Percentiles rank a stretch among this genome's conserved stretches.
Conservation (phyloP, 2,113 vertebrate species). For the Sylvilagus bachmani region DNA sequence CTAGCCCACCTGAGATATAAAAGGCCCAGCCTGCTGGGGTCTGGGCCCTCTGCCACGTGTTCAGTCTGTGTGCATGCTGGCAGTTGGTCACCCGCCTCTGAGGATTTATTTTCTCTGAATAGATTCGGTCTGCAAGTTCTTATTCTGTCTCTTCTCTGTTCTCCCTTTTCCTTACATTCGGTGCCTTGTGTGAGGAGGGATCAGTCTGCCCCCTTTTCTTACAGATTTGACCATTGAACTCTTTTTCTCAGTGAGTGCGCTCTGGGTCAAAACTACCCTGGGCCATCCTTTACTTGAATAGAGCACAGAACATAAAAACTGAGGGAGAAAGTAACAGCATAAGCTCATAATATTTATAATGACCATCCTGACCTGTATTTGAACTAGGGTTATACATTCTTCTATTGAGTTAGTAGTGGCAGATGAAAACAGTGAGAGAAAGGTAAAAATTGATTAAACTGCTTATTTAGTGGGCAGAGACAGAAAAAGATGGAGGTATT, state of each 20-base stretch:
- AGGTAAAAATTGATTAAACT: slow-evolving; percentile 63
- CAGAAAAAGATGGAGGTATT: slow-evolving; percentile 19
- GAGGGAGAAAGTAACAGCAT: slow-evolving; percentile 20
- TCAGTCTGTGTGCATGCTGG: too few relatives aligned
- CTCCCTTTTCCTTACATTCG: too few relatives aligned
- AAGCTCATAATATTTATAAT: slow-evolving; percentile 47
- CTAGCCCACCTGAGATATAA: too few relatives aligned
- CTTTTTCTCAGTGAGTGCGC: not conserved
- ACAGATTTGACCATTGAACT: not conserved
- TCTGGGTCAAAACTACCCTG: slow-evolving; percentile 15
- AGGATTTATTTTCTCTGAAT: too few relatives aligned
- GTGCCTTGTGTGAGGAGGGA: too few relatives aligned
- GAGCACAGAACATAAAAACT: not conserved
- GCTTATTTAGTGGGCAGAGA: slow-evolving; percentile 48
- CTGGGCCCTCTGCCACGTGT: too few relatives aligned
- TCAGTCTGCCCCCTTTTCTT: too few relatives aligned
- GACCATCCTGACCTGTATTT: slow-evolving; percentile 69
- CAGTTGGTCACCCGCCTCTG: too few relatives aligned
- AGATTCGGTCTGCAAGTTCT: too few relatives aligned
- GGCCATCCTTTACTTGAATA: not conserved
- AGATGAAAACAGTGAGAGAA: slow-evolving; percentile 38
- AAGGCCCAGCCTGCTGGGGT: too few relatives aligned
- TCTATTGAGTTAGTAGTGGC: slow-evolving; percentile 55
- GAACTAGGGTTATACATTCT: slow-evolving; percentile 57
- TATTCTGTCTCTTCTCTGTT: too few relatives aligned